These are phyloP conservation scores for Galerucella nymphaeae DNA, from an alignment of 2,888 invertebrate species.

Conservation along the genomic window DNA sequence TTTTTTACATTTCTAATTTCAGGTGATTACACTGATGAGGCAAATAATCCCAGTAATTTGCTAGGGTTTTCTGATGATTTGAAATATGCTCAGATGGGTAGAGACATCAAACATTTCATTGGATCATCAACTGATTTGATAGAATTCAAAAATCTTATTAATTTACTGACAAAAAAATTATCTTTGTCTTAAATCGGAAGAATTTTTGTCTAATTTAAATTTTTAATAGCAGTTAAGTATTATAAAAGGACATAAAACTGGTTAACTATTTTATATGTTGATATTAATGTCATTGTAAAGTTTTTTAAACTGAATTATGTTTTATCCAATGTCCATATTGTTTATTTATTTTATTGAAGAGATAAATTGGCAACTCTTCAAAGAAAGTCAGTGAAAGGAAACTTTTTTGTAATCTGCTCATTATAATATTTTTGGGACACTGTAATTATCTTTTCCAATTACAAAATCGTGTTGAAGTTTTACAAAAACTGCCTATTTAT, in stretches of 20 bases:
- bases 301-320: no score
- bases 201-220: not conserved
- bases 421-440: no score
- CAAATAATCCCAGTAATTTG: constrained; percentile 42
- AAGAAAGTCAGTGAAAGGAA: no score
- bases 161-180: not conserved
- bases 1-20: constrained; percentile 24
- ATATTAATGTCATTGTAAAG: no score
- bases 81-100: constrained; percentile 39
- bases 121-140: constrained; percentile 7
- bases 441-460: no score
- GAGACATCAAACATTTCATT: constrained; percentile 47
- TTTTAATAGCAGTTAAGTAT: not conserved
- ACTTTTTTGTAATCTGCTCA: no score
- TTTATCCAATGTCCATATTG: no score
- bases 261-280: no score
- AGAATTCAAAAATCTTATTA: not conserved
- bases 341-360: no score
- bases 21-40: constrained; percentile 36
- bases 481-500: no score
- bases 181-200: not conserved
- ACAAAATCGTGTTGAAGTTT: no score
- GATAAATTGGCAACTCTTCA: no score
- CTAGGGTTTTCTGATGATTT: constrained; percentile 45
- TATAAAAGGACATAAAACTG: not conserved